Evolutionary conservation across 2,113 vertebrate genomes (phyloP).

Genomic region (Osmerus mordax): DNA sequence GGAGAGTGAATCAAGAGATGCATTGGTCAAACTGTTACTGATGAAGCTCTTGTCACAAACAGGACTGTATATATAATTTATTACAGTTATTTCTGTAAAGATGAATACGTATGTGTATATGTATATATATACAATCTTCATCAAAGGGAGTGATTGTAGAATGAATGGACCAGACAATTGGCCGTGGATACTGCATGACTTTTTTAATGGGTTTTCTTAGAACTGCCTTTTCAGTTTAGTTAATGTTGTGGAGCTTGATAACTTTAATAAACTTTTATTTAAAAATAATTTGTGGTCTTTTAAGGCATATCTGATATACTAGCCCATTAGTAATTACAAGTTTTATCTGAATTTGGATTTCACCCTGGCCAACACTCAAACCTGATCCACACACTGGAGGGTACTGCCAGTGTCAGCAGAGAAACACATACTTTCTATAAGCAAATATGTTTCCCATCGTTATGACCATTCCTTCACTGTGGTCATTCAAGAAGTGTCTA

Average conservation of each 20-base stretch:
- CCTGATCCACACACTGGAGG: no score
- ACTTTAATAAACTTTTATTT: constrained; percentile 88
- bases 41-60: constrained; percentile 58
- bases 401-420: no score
- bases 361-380: no score
- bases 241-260: constrained; percentile 47
- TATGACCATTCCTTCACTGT: no score
- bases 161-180: constrained; percentile 34
- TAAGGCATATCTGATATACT: no score
- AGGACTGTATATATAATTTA: constrained; percentile 82
- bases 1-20: constrained; percentile 70
- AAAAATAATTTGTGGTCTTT: constrained; percentile 61
- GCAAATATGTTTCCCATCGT: no score
- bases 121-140: constrained; percentile 17
- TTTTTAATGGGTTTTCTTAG: constrained; percentile 45
- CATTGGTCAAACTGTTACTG: constrained; percentile 55
- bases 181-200: constrained; percentile 40
- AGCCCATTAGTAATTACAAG: no score
- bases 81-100: constrained; percentile 62
- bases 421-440: no score
- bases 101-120: constrained; percentile 21
- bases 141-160: constrained; percentile 14
- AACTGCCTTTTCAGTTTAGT: constrained; percentile 53
- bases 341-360: no score
- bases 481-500: no score